phyloP scores from a whole-genome alignment of 2,113 vertebrate genomes.

The Pedionomus torquatus region DNA sequence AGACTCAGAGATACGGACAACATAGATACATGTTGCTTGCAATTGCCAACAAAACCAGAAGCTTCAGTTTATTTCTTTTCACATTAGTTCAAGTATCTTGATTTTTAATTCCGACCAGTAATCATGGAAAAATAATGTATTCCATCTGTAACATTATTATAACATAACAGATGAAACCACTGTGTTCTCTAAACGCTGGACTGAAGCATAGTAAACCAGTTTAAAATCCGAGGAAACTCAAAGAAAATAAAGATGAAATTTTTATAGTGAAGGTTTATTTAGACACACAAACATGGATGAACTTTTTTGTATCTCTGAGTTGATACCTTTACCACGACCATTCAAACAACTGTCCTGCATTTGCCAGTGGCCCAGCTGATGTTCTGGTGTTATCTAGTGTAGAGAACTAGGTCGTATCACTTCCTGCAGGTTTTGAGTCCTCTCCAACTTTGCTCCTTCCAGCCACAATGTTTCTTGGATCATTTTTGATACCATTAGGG shows the following conservation, averaged over 20 bases:
- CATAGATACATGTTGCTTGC: not conserved
- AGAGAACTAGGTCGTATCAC: not conserved
- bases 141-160: not conserved
- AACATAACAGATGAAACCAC: not conserved
- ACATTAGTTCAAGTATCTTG: not conserved
- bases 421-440: slow-evolving; percentile 26
- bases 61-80: not conserved
- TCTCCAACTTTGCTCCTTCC: slow-evolving; percentile 2
- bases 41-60: not conserved
- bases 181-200: not conserved
- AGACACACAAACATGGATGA: not conserved
- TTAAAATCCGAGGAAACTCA: not conserved
- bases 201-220: not conserved
- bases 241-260: not conserved
- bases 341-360: not conserved
- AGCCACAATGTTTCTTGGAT: not conserved
- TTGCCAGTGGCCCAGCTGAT: not conserved
- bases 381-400: not conserved
- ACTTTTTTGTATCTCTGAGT: not conserved
- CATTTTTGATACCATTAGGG: slow-evolving; percentile 6
- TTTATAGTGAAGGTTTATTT: not conserved
- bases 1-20: not conserved
- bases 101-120: not conserved
- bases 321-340: not conserved
- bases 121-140: not conserved